Conservation (phyloP, 1,140 invertebrate genomes). For the Maconellicoccus hirsutus region DNA sequence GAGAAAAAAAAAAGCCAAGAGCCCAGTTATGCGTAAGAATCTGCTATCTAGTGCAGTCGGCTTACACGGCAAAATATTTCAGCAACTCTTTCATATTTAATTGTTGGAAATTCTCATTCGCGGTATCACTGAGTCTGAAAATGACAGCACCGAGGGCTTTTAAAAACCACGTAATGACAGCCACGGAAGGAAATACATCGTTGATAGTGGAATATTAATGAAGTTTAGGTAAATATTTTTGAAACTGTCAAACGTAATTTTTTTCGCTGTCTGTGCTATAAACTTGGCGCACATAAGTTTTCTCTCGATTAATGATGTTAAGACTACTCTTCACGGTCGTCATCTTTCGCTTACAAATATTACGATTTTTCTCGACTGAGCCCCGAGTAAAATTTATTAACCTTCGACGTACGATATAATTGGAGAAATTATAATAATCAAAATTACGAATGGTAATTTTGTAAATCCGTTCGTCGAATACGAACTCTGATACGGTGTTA, state of each 20-base stretch:
- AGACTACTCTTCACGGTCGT: too few relatives aligned
- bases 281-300: too few relatives aligned
- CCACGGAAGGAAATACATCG: background rate
- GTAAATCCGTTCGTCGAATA: too few relatives aligned
- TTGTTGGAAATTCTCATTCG: background rate
- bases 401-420: too few relatives aligned
- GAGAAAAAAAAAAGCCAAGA: background rate
- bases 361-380: too few relatives aligned
- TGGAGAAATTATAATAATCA: too few relatives aligned
- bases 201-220: conserved; percentile 9
- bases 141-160: conserved; percentile 6
- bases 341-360: too few relatives aligned
- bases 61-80: background rate
- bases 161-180: background rate
- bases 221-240: background rate
- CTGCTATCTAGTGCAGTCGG: background rate
- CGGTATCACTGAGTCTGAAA: background rate
- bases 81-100: background rate
- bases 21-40: background rate
- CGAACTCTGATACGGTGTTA: too few relatives aligned
- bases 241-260: conserved; percentile 1
- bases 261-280: background rate
- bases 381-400: too few relatives aligned
- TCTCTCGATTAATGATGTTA: too few relatives aligned
- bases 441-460: too few relatives aligned